phyloP scores from a whole-genome alignment of 2,888 invertebrate species.

The Clivina fossor region DNA sequence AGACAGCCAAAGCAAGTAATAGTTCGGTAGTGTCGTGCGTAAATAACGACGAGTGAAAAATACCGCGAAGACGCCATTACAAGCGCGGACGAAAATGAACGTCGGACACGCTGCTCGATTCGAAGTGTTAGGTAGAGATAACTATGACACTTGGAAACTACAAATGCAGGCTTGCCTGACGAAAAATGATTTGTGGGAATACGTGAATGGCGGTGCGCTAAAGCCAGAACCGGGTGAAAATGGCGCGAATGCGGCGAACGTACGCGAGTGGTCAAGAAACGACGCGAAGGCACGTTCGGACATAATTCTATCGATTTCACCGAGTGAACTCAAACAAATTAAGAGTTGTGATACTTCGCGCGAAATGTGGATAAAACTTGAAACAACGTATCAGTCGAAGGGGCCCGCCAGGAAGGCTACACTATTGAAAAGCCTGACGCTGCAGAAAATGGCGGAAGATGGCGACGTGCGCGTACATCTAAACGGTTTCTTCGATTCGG shows the following conservation, averaged over 20 bases:
- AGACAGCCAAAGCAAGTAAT: not conserved
- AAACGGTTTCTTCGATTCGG: slow-evolving; percentile 45
- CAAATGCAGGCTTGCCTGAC: slow-evolving; percentile 12
- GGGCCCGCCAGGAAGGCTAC: slow-evolving; percentile 4
- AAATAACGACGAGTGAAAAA: not conserved
- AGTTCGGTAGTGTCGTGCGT: not conserved
- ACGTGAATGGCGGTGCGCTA: not conserved
- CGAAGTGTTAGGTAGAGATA: slow-evolving; percentile 3
- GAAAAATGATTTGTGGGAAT: slow-evolving; percentile 23
- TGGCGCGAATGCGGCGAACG: slow-evolving; percentile 5
- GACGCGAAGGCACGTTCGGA: slow-evolving; percentile 5
- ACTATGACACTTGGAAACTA: slow-evolving; percentile 23
- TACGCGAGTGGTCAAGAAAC: not conserved
- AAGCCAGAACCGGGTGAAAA: slow-evolving; percentile 5
- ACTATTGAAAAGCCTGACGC: slow-evolving; percentile 8
- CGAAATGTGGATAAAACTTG: slow-evolving; percentile 3
- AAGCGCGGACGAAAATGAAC: not conserved
- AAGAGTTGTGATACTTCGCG: slow-evolving; percentile 2
- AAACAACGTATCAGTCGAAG: slow-evolving; percentile 5
- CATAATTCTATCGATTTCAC: slow-evolving; percentile 1
- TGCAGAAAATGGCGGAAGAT: slow-evolving; percentile 32
- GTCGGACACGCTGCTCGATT: not conserved
- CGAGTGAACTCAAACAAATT: slow-evolving; percentile 12
- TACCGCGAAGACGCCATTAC: not conserved
- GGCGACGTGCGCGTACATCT: slow-evolving; percentile 39